Conservation (phyloP, 2,888 invertebrate genomes). For the Notodonta dromedarius region DNA sequence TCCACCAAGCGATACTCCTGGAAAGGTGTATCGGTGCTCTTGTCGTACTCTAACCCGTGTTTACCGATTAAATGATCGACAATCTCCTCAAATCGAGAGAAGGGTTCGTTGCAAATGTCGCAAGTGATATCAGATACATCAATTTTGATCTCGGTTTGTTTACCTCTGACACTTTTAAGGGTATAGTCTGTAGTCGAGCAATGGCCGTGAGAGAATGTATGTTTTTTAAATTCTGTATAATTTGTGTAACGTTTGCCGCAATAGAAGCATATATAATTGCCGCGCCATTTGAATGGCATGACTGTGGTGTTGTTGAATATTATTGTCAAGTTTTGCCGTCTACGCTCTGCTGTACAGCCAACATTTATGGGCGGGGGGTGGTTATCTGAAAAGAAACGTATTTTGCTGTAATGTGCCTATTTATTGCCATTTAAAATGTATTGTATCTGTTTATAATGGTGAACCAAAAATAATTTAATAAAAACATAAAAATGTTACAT, state of each 20-base stretch:
- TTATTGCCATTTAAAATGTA: too few species aligned
- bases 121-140: conserved; percentile 71
- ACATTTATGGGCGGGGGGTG: conserved; percentile 55
- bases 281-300: conserved; percentile 80
- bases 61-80: conserved; percentile 63
- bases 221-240: conserved; percentile 63
- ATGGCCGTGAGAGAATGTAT: conserved; percentile 69
- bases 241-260: conserved; percentile 70
- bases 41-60: conserved; percentile 66
- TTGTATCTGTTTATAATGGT: too few species aligned
- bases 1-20: conserved; percentile 65
- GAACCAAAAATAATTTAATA: too few species aligned
- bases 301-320: conserved; percentile 76
- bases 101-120: conserved; percentile 60
- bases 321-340: conserved; percentile 71
- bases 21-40: conserved; percentile 55
- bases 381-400: conserved; percentile 75
- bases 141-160: conserved; percentile 77
- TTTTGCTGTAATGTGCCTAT: conserved; percentile 55
- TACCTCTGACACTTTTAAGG: conserved; percentile 70
- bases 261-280: conserved; percentile 76
- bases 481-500: too few species aligned
- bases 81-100: conserved; percentile 54
- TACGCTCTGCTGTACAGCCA: conserved; percentile 71
- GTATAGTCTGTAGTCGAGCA: conserved; percentile 73